Evolutionary conservation across 2,797 vertebrate species (phyloP), one percentile per base, ranked within the genome.

Genomic region (Muscicapa comitata): DNA sequence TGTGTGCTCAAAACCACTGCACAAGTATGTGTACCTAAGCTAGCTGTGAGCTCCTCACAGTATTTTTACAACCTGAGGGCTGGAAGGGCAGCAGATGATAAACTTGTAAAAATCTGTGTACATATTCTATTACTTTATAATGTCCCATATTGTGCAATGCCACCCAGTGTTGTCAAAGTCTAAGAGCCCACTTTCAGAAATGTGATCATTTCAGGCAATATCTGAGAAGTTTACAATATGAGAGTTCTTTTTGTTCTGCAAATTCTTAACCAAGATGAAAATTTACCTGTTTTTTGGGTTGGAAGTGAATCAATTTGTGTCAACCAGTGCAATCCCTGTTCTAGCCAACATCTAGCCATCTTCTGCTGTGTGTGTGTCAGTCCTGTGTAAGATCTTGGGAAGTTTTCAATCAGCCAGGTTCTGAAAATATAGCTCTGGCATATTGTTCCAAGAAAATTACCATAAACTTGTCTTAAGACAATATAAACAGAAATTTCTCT

Each of bases 291-390:
- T 77, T 82, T 95, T 68, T 72, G 67, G 81, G 66, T 33, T 81
- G 40, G 29, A 82, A 77, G 37, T 75, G 73, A 31, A 74, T 61
- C 17, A 88, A 40, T 95, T 90, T 95, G 76, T 92, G 48, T 37
- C 62, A 61, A 75, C 62, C 53, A 55, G 72, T 72, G 38, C 62
- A 78, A 87, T 37, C 26, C 59, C 57, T 19, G 19, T 55, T 71
- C 75, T 88, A 84, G 83, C 33, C 45, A n/a, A 74, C 51, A 35
- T 35, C 35, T 35, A 35, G 35, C 35, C 35, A 35, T 35, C n/a
- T 91, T 58, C 48, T 70, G 21, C 29, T 70, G 15, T 21, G 23
- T 19, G 35, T 85, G 16, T 76, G 61, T 62, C 40, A n/a, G 8
- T 81, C 62, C 55, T 2, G 1, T 40, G 17, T n/a, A 58, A 77